Percentiles rank a stretch among this genome's conserved stretches.
Conservation (phyloP, 2,888 invertebrate genomes). For the Timema podura region DNA sequence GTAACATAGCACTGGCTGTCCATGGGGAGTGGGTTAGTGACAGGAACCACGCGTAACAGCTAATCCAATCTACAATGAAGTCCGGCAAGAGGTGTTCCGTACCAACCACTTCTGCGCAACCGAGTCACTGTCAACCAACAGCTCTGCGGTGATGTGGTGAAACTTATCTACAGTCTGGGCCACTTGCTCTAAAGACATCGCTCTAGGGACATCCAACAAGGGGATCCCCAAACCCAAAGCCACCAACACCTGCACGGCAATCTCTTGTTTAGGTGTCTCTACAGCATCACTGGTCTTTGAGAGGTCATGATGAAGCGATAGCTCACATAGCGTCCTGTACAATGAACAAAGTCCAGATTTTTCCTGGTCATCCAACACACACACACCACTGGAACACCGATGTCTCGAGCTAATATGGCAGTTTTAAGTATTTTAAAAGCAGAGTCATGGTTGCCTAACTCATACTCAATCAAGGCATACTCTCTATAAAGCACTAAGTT, state of each 20-base stretch:
- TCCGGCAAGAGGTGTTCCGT: constrained; percentile 49
- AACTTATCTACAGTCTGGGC: constrained; percentile 41
- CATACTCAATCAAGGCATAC: constrained; percentile 58
- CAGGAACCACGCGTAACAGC: constrained; percentile 52
- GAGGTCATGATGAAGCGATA: constrained; percentile 23
- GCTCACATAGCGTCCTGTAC: constrained; percentile 29
- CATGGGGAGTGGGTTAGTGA: constrained; percentile 44
- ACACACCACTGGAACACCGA: not conserved
- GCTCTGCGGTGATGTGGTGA: constrained; percentile 39
- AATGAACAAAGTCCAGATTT: constrained; percentile 25
- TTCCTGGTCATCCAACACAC: too few species aligned
- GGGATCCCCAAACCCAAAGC: constrained; percentile 2
- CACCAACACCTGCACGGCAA: constrained; percentile 11
- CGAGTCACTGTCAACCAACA: constrained; percentile 33
- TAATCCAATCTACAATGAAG: constrained; percentile 50
- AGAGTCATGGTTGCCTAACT: constrained; percentile 47
- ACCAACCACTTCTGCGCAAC: constrained; percentile 23
- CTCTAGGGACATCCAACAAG: not conserved
- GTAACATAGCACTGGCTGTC: constrained; percentile 42
- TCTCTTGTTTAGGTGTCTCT: not conserved
- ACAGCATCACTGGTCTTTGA: not conserved
- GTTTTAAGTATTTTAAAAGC: constrained; percentile 42
- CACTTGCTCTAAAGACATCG: constrained; percentile 35
- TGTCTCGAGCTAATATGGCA: constrained; percentile 19
- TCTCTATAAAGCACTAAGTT: constrained; percentile 58